These are phyloP conservation scores for Cheilosia vernalis DNA, from an alignment of 2,888 invertebrate genomes.

Conservation along the genomic window DNA sequence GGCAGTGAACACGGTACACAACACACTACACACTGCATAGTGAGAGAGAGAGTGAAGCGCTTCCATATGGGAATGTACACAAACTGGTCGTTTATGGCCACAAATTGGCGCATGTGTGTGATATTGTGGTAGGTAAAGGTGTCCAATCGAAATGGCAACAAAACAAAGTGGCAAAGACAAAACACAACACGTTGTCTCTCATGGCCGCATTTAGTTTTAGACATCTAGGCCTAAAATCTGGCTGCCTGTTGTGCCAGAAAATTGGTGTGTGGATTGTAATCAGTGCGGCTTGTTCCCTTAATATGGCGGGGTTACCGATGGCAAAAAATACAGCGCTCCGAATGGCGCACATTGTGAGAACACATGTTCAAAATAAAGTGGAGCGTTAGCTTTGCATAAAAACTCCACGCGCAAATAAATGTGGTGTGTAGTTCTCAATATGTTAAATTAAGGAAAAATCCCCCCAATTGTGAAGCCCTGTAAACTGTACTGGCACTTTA, in stretches of 20 bases:
- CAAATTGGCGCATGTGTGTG: constrained; percentile 19
- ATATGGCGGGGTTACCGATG: constrained; percentile 4
- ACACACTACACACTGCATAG: neutral
- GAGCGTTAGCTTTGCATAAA: too few species aligned
- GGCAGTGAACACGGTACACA: neutral
- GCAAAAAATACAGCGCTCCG: neutral
- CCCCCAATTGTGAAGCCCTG: too few species aligned
- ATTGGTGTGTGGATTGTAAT: constrained; percentile 28
- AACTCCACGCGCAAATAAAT: too few species aligned
- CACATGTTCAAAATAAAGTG: too few species aligned
- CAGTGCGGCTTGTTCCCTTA: constrained; percentile 12
- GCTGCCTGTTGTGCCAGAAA: constrained; percentile 10
- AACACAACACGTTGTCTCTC: constrained; percentile 25
- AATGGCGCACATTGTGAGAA: too few species aligned
- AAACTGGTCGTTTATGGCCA: constrained; percentile 31
- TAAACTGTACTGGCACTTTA: too few species aligned
- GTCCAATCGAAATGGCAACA: constrained; percentile 45
- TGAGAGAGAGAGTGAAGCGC: constrained; percentile 47
- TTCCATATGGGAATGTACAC: constrained; percentile 54
- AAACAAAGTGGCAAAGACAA: constrained; percentile 26
- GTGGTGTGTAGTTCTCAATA: too few species aligned
- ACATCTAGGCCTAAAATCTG: constrained; percentile 51
- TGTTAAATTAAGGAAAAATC: too few species aligned
- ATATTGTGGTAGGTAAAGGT: constrained; percentile 51
- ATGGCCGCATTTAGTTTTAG: constrained; percentile 22